Base-by-base conservation (phyloP, 2,113 vertebrate species). In the Rhinichthys klamathensis region DNA sequence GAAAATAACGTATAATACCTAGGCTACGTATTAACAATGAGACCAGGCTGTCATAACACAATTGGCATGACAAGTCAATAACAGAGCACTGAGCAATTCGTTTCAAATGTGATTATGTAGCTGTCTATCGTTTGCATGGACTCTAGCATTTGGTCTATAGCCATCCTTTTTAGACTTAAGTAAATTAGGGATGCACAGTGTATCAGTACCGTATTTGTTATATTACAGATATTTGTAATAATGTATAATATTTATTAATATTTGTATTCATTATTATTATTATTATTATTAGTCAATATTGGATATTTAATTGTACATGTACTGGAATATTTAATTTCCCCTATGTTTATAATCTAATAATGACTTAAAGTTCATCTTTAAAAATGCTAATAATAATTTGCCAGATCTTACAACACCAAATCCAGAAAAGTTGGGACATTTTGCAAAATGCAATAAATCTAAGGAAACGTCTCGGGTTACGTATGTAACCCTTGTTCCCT, bases 81-180 rank as follows among this genome's bases (percentile, higher is more conserved):
- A 27, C 13, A 75, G 15, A 56, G 51, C 49, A 35, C 3, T 5
- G 51, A 35, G 49, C 30, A 77, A 5, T 56, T 77, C 2, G 2
- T 77, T 77, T 23, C 18, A 56, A 56, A 77, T 56, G 15, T 77
- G 51, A 77, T 77, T 77, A 77, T 77, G 27, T 77, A 56, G 49
- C 38, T 15, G 44, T 60, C 35, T 32, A 15, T 70, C 23, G 23
- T 51, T 32, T 51, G 13, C 25, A 18, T 77, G 21, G 46, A 35
- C 23, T 69, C 60, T 69, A 77, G 11, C 13, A 15, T 27, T 78
- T 85, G 86, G 73, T 75, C 82, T 90, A 86, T 74, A 88, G 88
- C 87, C 91, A 75, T 85, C 73, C 76, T 74, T 4, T 70, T 70
- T 70, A 41, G 16, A 41, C 8, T 18, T 18, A 69, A 35, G 32